Base-by-base conservation (phyloP, 2,113 vertebrate species). In the Planiliza haematocheilus region DNA sequence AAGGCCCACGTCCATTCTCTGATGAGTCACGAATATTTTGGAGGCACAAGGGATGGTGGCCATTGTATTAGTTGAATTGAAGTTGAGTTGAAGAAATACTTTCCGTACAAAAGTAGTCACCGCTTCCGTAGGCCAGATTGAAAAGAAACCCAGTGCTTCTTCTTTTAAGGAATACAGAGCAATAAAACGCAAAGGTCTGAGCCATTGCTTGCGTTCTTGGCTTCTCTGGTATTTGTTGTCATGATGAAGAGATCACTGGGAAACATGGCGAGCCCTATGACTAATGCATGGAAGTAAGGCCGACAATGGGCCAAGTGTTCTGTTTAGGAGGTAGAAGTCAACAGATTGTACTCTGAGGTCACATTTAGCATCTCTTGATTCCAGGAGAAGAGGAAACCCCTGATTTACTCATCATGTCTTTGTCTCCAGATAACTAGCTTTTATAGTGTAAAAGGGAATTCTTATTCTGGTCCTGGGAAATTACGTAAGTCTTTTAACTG, bases 281-380 rank as follows among this genome's bases (percentile, higher is more conserved):
- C 66, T 59, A 48, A 77, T 45, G 18, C 17, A 52, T 60, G 21
- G 69, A 71, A 65, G 70, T 46, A 38, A 11, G 4, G 2, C 12
- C 53, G 12, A 42, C 62, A 59, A 42, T 14, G 4, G 16, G 18
- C 53, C 62, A 56, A 21, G 14, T 10, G 8, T 66, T 81, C n/a
- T 5, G 65, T 83, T 49, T 38, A 48, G 57, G 38, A 63, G 46
- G 24, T 62, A 42, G 30, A 65, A 38, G 20, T 73, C 24, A 24
- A 51, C 49, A 39, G 53, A 65, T 20, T 56, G 43, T 2, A 13
- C 83, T 60, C 66, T 20, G 46, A 66, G 62, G 79, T 52, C 65
- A 73, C 62, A 55, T 70, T 53, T 21, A 55, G 46, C 57, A 64
- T 64, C 55, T 30, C 62, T 24, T 8, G 53, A 76, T 53, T 62